Base-by-base conservation (phyloP, 2,888 invertebrate genomes). In the Platycheirus albimanus region DNA sequence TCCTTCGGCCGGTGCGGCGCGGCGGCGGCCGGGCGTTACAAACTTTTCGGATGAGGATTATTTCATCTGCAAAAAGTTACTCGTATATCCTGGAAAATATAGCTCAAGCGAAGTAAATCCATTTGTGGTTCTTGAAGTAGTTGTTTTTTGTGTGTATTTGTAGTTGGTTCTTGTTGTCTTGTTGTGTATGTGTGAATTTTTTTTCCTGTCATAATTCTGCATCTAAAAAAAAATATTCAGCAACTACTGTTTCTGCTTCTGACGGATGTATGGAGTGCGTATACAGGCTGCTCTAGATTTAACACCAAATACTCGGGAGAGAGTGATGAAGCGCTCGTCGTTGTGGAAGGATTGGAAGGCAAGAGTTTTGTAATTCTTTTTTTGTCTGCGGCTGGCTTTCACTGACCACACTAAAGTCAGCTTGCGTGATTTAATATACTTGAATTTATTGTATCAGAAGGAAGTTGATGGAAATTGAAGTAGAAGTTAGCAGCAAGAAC, bases 51-150 rank as follows among this genome's bases (percentile, higher is more conserved):
- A 66, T 66, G 58, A 47, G 70, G 64, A 70, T 64, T 70, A 41
- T 64, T 64, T 64, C 56, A 56, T 64, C 49, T 49, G 54, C 66
- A 51, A 43, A 64, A 70, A 70, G 58, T 54, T 64, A 61, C 72
- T 61, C n/a, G n/a, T n/a, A n/a, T n/a, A n/a, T n/a, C n/a, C 71
- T 20, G 15, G 4, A 17, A 43, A 28, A 45, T 11, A 45, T 63
- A 30, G 7, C 47, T 20, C 11, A 45, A 30, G 61, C 20, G n/a
- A 52, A 38, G 61, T n/a, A 33, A 70, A 54, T 47, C 70, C 63
- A 70, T 76, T 76, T 76, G 69, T 45, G 69, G 67, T 67, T 43
- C 52, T 76, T 47, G 45, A 15, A 38, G 24, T 1, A 36, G 4
- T 11, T 15, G 52, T 52, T 54, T 69, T 64, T 45, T 33, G 36